Evolutionary conservation across 2,797 vertebrate species (phyloP), one percentile per base, ranked within the genome.

Genomic region (Otolemur crassicaudatus): DNA sequence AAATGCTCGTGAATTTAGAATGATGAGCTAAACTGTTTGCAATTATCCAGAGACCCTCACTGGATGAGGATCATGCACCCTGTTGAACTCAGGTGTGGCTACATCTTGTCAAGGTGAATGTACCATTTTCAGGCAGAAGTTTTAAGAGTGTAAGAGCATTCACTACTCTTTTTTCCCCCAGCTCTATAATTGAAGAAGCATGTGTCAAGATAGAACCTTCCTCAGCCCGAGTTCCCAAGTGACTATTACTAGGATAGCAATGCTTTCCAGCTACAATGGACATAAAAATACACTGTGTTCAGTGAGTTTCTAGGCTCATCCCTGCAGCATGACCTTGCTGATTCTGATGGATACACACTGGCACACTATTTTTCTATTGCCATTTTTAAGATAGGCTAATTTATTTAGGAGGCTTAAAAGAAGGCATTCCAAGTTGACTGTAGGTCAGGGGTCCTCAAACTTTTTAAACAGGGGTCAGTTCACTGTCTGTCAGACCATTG

Each of bases 351-450:
- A 67, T 40, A 58, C 14, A 80, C 14, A 76, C 0, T 61, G 77
- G 53, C 11, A 72, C 25, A 58, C 25, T 37, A 87, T 67, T 94
- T 63, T 76, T 76, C 27, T 82, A 37, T 22, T 22, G 31, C 11
- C 5, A 60, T 60, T 92, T 90, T 37, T 49, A 96, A 90, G 81
- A 17, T 27, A 89, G 16, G 11, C 70, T 76, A 69, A 85, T 70
- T 96, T 85, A 61, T 77, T 91, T 82, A 70, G 11, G 25, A 89
- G 37, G 1, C 25, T 77, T 37, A 43, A 83, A 92, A 87, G 89
- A 73, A 73, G 25, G 31, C 56, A 90, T 63, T 91, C 43, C 61
- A 67, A 69, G 94, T 29, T 94, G 46, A 77, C 40, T 60, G 20
- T 4, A 87, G 49, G 46, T 5, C 40, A 43, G 40, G 40, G 40